These are phyloP conservation scores for Rhegmatorhina hoffmannsi DNA, from an alignment of 2,113 vertebrate species.

Conservation along the genomic window DNA sequence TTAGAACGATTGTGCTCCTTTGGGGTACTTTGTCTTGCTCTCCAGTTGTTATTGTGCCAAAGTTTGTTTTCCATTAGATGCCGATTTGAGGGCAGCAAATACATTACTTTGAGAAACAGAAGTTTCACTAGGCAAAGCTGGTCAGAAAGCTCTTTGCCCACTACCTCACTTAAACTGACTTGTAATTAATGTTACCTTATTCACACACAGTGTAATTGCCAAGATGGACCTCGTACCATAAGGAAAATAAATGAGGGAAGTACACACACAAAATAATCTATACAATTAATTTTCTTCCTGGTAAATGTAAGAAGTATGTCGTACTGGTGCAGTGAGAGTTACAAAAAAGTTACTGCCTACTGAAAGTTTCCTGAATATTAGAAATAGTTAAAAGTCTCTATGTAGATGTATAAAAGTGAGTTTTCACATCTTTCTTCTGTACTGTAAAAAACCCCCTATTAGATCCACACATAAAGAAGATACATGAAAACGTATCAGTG, in stretches of 20 bases:
- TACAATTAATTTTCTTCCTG: neutral
- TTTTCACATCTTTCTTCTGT: neutral
- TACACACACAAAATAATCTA: neutral
- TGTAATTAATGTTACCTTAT: neutral
- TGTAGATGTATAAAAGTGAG: constrained; percentile 49
- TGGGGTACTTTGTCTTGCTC: neutral
- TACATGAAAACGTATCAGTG: constrained; percentile 39
- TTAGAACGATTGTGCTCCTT: neutral
- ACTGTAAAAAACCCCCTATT: neutral
- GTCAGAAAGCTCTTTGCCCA: neutral
- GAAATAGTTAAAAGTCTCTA: constrained; percentile 24
- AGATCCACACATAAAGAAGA: neutral
- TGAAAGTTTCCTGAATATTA: constrained; percentile 47
- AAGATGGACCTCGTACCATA: neutral
- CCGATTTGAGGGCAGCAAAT: neutral
- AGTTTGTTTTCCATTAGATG: constrained; percentile 6
- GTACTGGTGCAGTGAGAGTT: constrained; percentile 1
- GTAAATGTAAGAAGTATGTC: neutral
- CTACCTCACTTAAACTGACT: neutral
- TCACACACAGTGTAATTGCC: neutral
- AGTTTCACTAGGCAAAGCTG: neutral
- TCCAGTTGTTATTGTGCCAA: constrained; percentile 20
- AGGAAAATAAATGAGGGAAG: neutral
- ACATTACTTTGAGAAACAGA: neutral
- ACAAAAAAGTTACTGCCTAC: neutral